A percentile compares a stretch with the other conserved stretches of the same genome.
Evolutionary conservation across 35 echinoderm and acorn worm genomes (phyloP).

Genomic region (Ptychodera flava): DNA sequence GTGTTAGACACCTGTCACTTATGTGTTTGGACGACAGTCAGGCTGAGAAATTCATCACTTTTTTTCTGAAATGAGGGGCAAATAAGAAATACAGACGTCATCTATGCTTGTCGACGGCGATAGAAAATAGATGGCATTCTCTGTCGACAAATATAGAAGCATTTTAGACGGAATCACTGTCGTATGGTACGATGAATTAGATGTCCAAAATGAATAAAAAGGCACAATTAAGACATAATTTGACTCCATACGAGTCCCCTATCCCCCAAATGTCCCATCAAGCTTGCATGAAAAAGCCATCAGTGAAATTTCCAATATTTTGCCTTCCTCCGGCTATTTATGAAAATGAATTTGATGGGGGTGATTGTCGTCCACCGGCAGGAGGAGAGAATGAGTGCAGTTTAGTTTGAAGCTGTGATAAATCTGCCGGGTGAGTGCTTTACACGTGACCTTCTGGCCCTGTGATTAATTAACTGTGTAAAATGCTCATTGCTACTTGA

Average conservation of each 20-base stretch:
- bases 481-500: neutral
- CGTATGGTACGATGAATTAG: neutral
- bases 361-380: neutral
- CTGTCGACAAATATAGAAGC: neutral
- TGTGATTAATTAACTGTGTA: slow-evolving; percentile 2
- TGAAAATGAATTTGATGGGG: neutral
- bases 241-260: neutral
- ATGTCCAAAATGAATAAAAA: neutral
- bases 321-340: neutral
- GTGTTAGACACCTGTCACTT: too few relatives aligned
- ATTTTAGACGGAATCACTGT: neutral
- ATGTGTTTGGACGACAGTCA: too few relatives aligned
- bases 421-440: neutral
- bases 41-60: too few relatives aligned
- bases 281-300: neutral
- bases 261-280: neutral
- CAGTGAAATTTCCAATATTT: neutral
- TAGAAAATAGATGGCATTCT: neutral
- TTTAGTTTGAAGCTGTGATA: neutral
- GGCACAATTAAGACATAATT: neutral
- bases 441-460: neutral
- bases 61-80: too few relatives aligned
- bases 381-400: neutral
- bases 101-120: too few relatives aligned
- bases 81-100: too few relatives aligned